Evolutionary conservation across 2,113 vertebrate species (phyloP).

Genomic region (Neolamprologus devosi): DNA sequence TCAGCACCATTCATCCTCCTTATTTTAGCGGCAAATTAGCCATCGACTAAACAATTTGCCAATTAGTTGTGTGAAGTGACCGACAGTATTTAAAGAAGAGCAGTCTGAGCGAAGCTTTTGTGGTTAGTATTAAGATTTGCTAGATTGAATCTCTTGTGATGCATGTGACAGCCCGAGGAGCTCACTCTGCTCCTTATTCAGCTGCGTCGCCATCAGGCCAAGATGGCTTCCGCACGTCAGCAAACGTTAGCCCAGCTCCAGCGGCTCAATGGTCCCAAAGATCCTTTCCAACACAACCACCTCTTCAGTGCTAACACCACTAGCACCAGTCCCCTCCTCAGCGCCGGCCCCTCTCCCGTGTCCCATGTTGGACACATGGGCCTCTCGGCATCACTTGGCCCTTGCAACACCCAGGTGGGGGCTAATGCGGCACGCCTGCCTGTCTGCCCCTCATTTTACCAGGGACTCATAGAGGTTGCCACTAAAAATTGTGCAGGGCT

Average conservation of each 20-base stretch:
- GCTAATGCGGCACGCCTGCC: background rate
- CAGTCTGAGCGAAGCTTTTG: background rate
- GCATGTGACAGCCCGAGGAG: constrained; percentile 85
- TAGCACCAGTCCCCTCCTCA: constrained; percentile 39
- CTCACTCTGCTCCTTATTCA: constrained; percentile 92
- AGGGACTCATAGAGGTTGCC: constrained; percentile 28
- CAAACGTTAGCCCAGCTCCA: constrained; percentile 82
- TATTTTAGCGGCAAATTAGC: background rate
- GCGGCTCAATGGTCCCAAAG: constrained; percentile 69
- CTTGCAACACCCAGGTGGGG: constrained; percentile 55
- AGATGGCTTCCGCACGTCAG: constrained; percentile 84
- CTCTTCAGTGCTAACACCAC: background rate
- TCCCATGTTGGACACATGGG: constrained; percentile 12
- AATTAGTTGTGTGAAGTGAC: background rate
- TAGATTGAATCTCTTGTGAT: background rate
- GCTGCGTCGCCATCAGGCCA: constrained; percentile 91
- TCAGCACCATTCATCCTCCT: background rate
- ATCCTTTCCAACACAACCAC: constrained; percentile 4
- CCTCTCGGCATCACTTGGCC: constrained; percentile 8
- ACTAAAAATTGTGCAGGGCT: background rate
- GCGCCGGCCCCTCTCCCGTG: constrained; percentile 17
- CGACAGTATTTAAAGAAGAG: background rate
- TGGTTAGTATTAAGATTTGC: background rate
- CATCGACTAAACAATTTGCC: background rate
- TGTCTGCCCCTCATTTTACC: background rate